Percentiles rank a stretch among this genome's conserved stretches.
Conservation (phyloP, 2,113 vertebrate genomes). For the Rousettus leschenaultii region DNA sequence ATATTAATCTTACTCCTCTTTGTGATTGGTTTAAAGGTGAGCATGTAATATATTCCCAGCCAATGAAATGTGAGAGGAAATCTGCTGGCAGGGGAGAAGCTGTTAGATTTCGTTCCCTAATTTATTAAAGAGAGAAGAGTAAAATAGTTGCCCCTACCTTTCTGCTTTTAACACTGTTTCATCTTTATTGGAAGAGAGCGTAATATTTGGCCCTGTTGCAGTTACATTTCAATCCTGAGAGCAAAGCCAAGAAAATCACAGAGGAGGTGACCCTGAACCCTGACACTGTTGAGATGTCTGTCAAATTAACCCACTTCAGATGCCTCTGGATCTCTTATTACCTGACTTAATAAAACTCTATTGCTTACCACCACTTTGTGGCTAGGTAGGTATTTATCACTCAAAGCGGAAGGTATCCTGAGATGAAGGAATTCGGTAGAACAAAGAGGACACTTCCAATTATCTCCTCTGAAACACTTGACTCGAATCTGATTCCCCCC, state of each 20-base stretch:
- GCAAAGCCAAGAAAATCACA: slow-evolving; percentile 41
- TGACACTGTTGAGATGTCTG: not conserved
- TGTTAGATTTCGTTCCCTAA: not conserved
- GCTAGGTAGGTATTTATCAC: not conserved
- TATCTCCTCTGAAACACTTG: not conserved
- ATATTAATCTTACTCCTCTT: not conserved
- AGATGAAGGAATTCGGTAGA: not conserved
- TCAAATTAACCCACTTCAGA: not conserved
- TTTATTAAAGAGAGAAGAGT: not conserved
- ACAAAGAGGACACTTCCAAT: not conserved
- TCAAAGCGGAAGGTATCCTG: slow-evolving; percentile 9
- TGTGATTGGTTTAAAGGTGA: slow-evolving; percentile 6
- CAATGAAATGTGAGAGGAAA: slow-evolving; percentile 16
- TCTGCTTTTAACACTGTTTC: not conserved
- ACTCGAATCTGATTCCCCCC: not conserved
- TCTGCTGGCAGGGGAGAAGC: not conserved
- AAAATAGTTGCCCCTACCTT: not conserved
- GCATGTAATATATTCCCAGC: not conserved
- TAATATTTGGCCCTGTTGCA: not conserved
- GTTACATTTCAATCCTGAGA: not conserved
- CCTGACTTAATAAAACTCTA: not conserved
- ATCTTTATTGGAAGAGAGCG: not conserved
- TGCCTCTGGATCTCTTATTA: not conserved
- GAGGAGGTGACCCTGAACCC: not conserved
- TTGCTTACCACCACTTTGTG: not conserved